Base-by-base conservation (phyloP, 2,888 invertebrate genomes). In the Pyrocoelia pectoralis region DNA sequence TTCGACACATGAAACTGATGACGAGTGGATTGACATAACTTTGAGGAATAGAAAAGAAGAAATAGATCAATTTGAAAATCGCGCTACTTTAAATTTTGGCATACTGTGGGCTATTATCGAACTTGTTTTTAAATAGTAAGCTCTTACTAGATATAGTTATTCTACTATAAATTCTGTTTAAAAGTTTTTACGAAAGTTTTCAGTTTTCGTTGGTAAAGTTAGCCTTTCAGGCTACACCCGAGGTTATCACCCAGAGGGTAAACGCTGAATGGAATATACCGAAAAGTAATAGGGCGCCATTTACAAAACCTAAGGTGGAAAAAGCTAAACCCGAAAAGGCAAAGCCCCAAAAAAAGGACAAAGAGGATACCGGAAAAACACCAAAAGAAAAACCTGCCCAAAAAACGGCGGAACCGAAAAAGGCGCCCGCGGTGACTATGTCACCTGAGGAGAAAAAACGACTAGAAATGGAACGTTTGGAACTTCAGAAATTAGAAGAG, bases 111-210 rank as follows among this genome's bases (percentile, higher is more conserved):
- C 79, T 5, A 76, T 81, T 17, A 77, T 79, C 53, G 74, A 81
- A 63, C 77, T 80, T 59, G 72, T 80, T 33, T 77, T 79, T 68
- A 79, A 80, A 63, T 79, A 80, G 79, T 81, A 73, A 76, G 78
- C 70, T 38, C 9, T 33, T 58, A n/a, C n/a, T n/a, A n/a, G n/a
- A n/a, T 50, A 41, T 28, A 28, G 10, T 19, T 18, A 38, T 40
- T 13, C 9, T n/a, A 46, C 12, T 10, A 53, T 55, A 2, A 6
- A 19, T 28, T 19, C 18, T 38, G 10, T 51, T 74, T 74, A 24
- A 64, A 61, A 81, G 81, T 66, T 80, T 81, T 66, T 75, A 78
- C 66, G 76, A 79, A 54, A 76, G 72, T 51, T 81, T 81, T 63
- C 79, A 79, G 61, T 82, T 77, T 65, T 70, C 73, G 10, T 65